These are phyloP conservation scores for Calyptomena viridis DNA, from an alignment of 2,113 vertebrate species.

Conservation along the genomic window DNA sequence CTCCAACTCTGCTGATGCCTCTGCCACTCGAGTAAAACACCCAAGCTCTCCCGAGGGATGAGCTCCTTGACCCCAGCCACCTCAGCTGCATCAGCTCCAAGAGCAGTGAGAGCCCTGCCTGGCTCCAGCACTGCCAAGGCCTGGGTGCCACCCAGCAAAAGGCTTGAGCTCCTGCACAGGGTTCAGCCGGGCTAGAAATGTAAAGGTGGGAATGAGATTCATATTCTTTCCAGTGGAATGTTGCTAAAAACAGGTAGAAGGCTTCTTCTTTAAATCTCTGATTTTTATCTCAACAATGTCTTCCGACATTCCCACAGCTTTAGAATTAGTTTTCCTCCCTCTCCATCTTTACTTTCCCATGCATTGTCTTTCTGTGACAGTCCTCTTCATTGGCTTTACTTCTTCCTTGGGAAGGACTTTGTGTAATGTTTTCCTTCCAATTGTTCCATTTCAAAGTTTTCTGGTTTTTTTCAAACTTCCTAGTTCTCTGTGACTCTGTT, in stretches of 20 bases:
- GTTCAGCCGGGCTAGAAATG: background rate
- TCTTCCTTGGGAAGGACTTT: background rate
- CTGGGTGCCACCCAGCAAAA: background rate
- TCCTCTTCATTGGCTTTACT: background rate
- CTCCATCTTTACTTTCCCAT: background rate
- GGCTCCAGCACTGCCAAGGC: background rate
- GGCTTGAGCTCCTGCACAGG: background rate
- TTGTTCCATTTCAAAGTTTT: background rate
- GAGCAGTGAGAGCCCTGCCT: background rate
- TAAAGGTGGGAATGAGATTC: background rate
- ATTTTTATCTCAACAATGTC: background rate
- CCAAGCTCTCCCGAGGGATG: accelerated
- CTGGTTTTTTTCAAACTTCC: background rate
- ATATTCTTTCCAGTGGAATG: background rate
- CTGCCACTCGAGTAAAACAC: background rate
- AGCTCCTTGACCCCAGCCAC: background rate
- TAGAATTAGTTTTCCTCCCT: background rate
- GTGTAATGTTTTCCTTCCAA: background rate
- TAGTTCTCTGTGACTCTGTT: background rate
- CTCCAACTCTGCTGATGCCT: background rate
- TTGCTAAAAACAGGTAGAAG: background rate
- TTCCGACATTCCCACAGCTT: background rate
- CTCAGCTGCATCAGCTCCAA: accelerated
- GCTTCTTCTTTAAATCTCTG: background rate
- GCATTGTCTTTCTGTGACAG: background rate